Evolutionary conservation across 2,797 vertebrate genomes (phyloP).

Genomic region (Eulemur albifrons): DNA sequence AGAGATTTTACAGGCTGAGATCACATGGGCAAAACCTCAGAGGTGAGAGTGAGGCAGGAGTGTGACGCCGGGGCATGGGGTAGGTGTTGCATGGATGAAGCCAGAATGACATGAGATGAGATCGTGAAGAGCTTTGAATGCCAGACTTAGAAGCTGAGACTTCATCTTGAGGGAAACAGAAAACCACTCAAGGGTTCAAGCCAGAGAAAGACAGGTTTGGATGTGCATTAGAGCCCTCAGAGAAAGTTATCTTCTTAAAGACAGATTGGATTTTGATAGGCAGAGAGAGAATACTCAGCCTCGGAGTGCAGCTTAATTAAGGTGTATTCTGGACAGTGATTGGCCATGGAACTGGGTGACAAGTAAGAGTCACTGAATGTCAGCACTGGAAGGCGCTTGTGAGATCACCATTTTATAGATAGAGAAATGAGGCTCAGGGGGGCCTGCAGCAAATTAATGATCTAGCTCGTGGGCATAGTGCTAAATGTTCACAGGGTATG

Average conservation of each 20-base stretch:
- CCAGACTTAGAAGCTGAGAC: background rate
- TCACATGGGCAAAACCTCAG: background rate
- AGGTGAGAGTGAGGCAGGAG: background rate
- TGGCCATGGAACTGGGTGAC: background rate
- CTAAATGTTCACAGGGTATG: background rate
- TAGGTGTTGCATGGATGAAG: background rate
- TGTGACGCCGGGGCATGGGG: background rate
- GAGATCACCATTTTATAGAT: background rate
- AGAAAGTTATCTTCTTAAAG: constrained; percentile 23
- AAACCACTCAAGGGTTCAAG: background rate
- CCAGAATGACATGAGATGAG: background rate
- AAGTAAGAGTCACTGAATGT: background rate
- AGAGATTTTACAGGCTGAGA: background rate
- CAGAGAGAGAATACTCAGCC: background rate
- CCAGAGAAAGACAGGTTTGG: background rate
- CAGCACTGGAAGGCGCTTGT: constrained; percentile 1
- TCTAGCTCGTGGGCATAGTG: background rate
- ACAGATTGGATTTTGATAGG: background rate
- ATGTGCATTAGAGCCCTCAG: background rate
- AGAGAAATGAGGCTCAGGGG: background rate
- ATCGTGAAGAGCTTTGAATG: background rate
- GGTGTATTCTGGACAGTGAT: background rate
- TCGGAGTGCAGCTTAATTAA: background rate
- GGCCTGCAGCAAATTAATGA: background rate
- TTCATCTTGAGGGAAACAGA: constrained; percentile 10